phyloP scores from a whole-genome alignment of 2,113 vertebrate genomes.

The Istiophorus platypterus region DNA sequence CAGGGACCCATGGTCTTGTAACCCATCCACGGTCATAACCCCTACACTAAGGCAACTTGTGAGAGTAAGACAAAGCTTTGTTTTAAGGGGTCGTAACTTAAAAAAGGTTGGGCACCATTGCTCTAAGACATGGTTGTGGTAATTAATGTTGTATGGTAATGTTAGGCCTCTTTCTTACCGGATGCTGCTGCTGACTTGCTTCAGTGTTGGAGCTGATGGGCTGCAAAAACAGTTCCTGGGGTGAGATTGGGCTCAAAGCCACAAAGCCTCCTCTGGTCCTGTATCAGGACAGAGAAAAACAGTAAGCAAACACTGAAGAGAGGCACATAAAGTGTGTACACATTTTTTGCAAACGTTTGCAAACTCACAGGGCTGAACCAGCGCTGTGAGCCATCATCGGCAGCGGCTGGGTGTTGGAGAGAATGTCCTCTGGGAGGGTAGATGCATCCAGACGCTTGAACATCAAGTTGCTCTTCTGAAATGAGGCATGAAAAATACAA shows the following conservation, averaged over 20 bases:
- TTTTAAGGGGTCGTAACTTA: not conserved
- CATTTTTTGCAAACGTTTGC: not conserved
- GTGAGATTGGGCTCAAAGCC: slow-evolving; percentile 94
- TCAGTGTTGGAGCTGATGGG: slow-evolving; percentile 83
- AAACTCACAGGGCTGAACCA: slow-evolving; percentile 92
- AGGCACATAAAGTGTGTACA: not conserved
- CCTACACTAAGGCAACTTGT: not conserved
- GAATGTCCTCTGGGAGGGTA: slow-evolving; percentile 92
- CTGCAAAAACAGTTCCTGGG: slow-evolving; percentile 93
- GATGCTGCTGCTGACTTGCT: slow-evolving; percentile 88
- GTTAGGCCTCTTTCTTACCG: slow-evolving; percentile 85
- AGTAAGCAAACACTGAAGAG: slow-evolving; percentile 16
- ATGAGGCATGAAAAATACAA: slow-evolving; percentile 15
- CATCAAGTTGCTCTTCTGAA: slow-evolving; percentile 93
- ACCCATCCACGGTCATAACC: not conserved
- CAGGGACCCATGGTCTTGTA: not conserved
- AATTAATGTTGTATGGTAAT: not conserved
- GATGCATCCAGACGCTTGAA: slow-evolving; percentile 96
- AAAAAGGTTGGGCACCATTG: slow-evolving; percentile 16
- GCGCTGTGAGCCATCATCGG: slow-evolving; percentile 93
- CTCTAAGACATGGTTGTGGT: not conserved
- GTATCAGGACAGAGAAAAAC: slow-evolving; percentile 57
- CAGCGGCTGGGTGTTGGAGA: slow-evolving; percentile 90
- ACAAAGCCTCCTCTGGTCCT: slow-evolving; percentile 93
- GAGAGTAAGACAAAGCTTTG: not conserved